Conservation (phyloP, 2,797 vertebrate species). For the Notolepis coatsorum region DNA sequence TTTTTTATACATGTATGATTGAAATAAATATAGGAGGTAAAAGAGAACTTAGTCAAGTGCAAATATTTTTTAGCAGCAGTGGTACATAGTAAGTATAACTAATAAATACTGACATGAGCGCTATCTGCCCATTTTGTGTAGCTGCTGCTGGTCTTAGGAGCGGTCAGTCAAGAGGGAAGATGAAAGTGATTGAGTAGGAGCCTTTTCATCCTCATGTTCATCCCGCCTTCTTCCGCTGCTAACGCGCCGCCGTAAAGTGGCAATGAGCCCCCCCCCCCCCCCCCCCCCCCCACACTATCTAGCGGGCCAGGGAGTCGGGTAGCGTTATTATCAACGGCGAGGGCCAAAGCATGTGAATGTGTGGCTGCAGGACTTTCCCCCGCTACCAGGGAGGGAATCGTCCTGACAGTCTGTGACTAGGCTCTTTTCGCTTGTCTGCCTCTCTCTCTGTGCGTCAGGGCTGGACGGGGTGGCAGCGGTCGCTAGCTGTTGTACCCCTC, state of each 20-base stretch:
- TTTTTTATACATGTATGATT: no score
- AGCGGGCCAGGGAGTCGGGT: constrained; percentile 30
- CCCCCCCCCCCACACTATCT: no score
- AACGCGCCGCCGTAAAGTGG: constrained; percentile 57
- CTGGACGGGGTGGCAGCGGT: constrained; percentile 30
- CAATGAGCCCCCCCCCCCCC: constrained; percentile 28
- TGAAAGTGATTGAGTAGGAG: constrained; percentile 31
- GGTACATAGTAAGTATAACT: no score
- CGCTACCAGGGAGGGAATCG: constrained; percentile 52
- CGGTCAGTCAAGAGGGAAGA: constrained; percentile 9
- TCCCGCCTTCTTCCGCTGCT: constrained; percentile 40
- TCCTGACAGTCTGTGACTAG: constrained; percentile 73
- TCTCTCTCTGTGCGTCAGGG: constrained; percentile 62
- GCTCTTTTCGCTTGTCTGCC: constrained; percentile 70
- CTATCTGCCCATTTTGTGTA: background rate
- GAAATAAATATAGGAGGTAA: no score
- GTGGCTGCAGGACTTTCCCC: constrained; percentile 57
- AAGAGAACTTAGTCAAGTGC: no score
- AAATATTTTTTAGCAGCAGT: no score
- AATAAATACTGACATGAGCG: no score
- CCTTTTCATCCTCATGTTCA: constrained; percentile 28
- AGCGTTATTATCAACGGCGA: constrained; percentile 39
- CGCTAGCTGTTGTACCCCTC: constrained; percentile 45
- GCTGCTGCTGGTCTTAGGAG: background rate
- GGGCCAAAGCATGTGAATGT: constrained; percentile 44